Percentiles rank a stretch among this genome's conserved stretches.
Conservation (phyloP, 2,797 vertebrate species). For the Varecia variegata region DNA sequence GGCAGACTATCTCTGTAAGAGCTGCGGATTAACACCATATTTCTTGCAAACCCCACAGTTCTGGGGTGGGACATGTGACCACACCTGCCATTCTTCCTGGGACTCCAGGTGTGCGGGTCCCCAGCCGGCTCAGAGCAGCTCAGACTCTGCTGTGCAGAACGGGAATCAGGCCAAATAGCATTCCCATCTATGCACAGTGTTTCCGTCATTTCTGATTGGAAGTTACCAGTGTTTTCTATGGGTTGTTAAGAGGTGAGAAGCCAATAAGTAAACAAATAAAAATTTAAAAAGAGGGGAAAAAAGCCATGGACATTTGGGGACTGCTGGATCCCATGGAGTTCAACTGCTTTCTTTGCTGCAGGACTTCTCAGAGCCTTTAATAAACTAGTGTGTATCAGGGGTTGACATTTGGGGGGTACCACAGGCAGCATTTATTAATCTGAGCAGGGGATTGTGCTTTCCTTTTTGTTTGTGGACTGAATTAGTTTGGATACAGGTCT, state of each 20-base stretch:
- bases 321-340: no score
- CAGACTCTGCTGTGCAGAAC: neutral
- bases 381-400: neutral
- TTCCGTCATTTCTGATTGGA: neutral
- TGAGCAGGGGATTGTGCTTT: neutral
- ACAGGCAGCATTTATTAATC: neutral
- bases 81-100: neutral
- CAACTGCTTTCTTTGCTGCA: neutral
- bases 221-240: neutral
- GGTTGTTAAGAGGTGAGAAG: neutral
- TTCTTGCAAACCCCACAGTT: no score
- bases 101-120: neutral
- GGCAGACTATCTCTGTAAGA: neutral
- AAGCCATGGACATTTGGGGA: neutral
- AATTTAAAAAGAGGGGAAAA: neutral
- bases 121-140: neutral
- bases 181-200: neutral
- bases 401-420: fast-evolving
- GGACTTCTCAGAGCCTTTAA: neutral
- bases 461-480: neutral
- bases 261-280: no score
- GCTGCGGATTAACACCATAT: neutral
- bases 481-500: neutral
- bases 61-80: neutral
- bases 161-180: neutral